Base-by-base conservation (phyloP, 2,113 vertebrate species). In the Cyanoramphus novaezelandiae region DNA sequence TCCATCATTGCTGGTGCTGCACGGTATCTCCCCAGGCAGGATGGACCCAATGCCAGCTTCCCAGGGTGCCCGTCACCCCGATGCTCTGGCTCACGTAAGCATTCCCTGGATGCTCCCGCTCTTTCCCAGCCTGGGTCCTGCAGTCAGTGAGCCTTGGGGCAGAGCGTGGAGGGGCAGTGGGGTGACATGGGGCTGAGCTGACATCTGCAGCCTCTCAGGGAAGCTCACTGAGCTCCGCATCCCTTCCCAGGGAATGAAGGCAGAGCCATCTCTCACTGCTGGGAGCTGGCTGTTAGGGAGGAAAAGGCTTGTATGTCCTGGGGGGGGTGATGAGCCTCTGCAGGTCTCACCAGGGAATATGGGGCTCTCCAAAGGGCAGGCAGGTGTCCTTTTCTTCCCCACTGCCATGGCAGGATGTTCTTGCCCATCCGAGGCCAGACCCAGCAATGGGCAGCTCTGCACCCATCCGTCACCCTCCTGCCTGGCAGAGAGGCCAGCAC, bases 381-480 rank as follows among this genome's bases (percentile, higher is more conserved):
- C 4, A 28, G n/a, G 50, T 19, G 19, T 25, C 43, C 8, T 63
- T 4, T 28, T 39, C 18, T 59, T 35, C 17, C n/a, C 18, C 6
- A 9, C 2, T 2, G 0, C 0, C 0, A 0, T 23, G 27, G 46
- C 7, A 52, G 65, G n/a, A 47, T 1, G 0, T 57, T 33, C 18
- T 68, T 31, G 35, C 15, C 29, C 18, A 29, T 28, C 9, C 1
- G 0, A 93, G 28, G 16, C 20, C 39, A 39, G 52, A 72, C 5
- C 5, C 77, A 39, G 17, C 37, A 27, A 20, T 0, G 13, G 7
- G 35, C 9, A 52, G 1, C n/a, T 53, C 60, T 78, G 14, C 9
- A 5, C 2, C 43, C 19, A 2, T 67, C 17, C 62, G 33, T 29
- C 19, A 44, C 15, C 19, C 25, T 25, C 14, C 16, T 0, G 1